A percentile compares a stretch with the other conserved stretches of the same genome.
Evolutionary conservation across 2,888 invertebrate genomes (phyloP).

Genomic region (Digitonthophagus gazella): DNA sequence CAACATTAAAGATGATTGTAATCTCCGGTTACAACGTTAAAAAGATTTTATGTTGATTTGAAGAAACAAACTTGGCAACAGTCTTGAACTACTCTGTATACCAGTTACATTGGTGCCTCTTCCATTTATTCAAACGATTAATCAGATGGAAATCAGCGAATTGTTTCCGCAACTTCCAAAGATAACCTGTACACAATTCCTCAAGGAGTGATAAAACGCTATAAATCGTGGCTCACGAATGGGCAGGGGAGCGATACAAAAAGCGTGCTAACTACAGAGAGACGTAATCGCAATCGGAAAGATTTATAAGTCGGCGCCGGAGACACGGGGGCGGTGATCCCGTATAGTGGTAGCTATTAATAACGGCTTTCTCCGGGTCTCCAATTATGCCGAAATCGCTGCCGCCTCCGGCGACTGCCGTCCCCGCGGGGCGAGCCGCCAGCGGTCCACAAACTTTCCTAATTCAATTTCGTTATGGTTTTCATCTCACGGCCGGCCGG

Average conservation of each 20-base stretch:
- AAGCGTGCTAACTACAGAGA: neutral
- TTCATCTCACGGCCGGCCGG: constrained; percentile 40
- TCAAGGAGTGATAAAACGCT: neutral
- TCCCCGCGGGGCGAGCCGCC: constrained; percentile 33
- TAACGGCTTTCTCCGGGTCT: constrained; percentile 13
- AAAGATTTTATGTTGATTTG: too few relatives aligned
- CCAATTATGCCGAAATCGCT: constrained; percentile 13
- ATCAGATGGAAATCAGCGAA: too few relatives aligned
- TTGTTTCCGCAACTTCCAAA: neutral
- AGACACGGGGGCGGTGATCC: neutral
- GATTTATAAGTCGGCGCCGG: neutral
- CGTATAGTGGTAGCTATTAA: constrained; percentile 15
- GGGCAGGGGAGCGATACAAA: neutral
- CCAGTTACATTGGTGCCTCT: too few relatives aligned
- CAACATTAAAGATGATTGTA: neutral
- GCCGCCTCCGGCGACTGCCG: neutral
- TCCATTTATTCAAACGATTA: too few relatives aligned
- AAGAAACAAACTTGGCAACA: too few relatives aligned
- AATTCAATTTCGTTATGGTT: constrained; percentile 42
- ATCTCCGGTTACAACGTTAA: neutral
- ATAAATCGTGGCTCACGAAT: too few relatives aligned
- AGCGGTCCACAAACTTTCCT: constrained; percentile 40
- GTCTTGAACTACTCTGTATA: too few relatives aligned
- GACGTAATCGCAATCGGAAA: neutral
- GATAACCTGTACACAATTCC: neutral